phyloP scores from a whole-genome alignment of 2,797 vertebrate species.

The Epinephelus coioides region DNA sequence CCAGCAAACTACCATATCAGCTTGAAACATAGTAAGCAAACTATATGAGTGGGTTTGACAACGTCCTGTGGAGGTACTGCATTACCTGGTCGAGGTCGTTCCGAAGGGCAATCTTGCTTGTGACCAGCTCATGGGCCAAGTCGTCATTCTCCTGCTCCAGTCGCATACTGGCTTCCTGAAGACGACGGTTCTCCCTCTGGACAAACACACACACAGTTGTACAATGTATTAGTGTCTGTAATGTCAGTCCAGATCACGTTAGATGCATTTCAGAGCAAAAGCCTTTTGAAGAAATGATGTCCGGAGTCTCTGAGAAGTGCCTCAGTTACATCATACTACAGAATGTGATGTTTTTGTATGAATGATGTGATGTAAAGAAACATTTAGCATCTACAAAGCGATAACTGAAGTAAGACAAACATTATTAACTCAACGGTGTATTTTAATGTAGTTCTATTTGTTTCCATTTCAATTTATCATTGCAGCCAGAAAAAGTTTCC shows the following conservation, averaged over 20 bases:
- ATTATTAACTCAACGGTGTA: neutral
- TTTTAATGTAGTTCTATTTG: neutral
- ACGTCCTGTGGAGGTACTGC: neutral
- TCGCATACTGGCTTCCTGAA: conserved; percentile 98
- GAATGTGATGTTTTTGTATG: neutral
- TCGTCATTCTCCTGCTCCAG: conserved; percentile 99
- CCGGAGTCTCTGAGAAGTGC: too few relatives aligned
- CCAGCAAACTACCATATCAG: neutral
- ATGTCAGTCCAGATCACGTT: neutral
- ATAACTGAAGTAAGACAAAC: neutral
- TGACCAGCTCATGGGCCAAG: conserved; percentile 97
- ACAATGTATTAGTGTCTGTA: neutral
- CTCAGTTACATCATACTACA: neutral
- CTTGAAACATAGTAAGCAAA: neutral
- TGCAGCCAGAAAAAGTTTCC: too few relatives aligned
- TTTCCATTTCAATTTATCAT: too few relatives aligned
- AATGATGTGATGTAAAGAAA: neutral
- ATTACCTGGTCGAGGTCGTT: conserved; percentile 97
- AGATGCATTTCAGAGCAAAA: neutral
- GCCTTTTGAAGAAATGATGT: neutral
- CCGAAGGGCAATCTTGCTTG: conserved; percentile 97
- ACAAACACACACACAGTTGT: conserved; percentile 27
- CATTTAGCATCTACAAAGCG: neutral
- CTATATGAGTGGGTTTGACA: neutral
- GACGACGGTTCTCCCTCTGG: conserved; percentile 95